phyloP scores from a whole-genome alignment of 2,888 invertebrate species.

The Brachyptera risi region DNA sequence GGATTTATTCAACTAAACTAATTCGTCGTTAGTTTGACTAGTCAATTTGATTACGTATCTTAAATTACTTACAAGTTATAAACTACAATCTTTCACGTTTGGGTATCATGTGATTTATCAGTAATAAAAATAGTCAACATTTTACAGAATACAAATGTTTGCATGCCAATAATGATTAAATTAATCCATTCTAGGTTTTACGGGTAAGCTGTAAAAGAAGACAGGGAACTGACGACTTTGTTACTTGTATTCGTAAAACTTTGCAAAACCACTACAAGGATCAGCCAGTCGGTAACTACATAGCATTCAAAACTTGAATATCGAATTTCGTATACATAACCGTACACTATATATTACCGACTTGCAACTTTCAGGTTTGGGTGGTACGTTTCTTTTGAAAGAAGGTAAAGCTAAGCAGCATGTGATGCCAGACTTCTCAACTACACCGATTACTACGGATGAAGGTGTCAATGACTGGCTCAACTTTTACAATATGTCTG shows the following conservation, averaged over 20 bases:
- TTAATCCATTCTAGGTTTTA: conserved; percentile 54
- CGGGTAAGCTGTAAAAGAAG: conserved; percentile 71
- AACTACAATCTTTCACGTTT: neutral
- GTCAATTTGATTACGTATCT: too few species aligned
- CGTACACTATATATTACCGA: conserved; percentile 2
- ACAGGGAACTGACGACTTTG: conserved; percentile 70
- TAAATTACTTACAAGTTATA: too few species aligned
- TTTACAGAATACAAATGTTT: neutral
- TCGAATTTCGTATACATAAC: neutral
- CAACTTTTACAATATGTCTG: conserved; percentile 84
- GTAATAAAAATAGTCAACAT: neutral
- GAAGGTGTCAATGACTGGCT: conserved; percentile 82
- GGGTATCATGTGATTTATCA: neutral
- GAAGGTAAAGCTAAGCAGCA: conserved; percentile 84
- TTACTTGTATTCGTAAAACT: conserved; percentile 70
- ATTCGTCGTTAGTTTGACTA: too few species aligned
- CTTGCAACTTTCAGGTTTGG: conserved; percentile 59
- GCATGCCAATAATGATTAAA: conserved; percentile 26
- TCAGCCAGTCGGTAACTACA: conserved; percentile 61
- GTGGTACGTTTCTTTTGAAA: conserved; percentile 82
- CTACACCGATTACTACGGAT: conserved; percentile 64
- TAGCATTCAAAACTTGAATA: too few species aligned
- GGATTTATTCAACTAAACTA: too few species aligned
- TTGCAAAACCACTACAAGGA: conserved; percentile 63
- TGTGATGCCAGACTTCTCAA: conserved; percentile 93